phyloP scores from a whole-genome alignment of 92 coral and sea anemone genomes.

The Phenganax stokvisi region DNA sequence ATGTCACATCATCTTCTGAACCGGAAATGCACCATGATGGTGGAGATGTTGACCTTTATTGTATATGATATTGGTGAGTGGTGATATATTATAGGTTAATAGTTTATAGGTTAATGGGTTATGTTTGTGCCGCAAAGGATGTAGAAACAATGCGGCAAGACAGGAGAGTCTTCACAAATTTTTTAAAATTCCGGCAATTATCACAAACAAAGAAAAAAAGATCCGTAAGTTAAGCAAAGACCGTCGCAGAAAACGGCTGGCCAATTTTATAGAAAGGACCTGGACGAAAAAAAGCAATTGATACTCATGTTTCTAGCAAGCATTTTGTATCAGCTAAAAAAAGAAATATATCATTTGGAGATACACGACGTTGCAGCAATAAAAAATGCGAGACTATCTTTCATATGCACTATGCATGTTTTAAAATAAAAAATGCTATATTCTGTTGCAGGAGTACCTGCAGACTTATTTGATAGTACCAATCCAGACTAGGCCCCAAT shows the following conservation, averaged over 20 bases:
- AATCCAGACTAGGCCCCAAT: slow-evolving; percentile 28
- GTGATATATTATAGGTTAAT: neutral
- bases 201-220: slow-evolving; percentile 29
- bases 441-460: slow-evolving; percentile 1
- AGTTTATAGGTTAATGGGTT: slow-evolving; percentile 28
- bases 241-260: slow-evolving; percentile 47
- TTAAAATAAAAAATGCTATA: no score
- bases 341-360: neutral
- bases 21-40: slow-evolving; percentile 2
- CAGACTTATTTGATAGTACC: slow-evolving; percentile 15
- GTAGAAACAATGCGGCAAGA: slow-evolving; percentile 35
- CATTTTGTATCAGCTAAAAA: slow-evolving; percentile 41
- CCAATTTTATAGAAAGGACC: slow-evolving; percentile 48
- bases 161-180: slow-evolving; percentile 32
- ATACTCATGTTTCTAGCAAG: slow-evolving; percentile 50
- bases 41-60: neutral
- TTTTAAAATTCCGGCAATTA: slow-evolving; percentile 47
- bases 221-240: slow-evolving; percentile 40
- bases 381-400: no score
- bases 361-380: neutral
- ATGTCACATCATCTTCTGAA: slow-evolving; percentile 8
- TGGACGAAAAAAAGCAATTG: slow-evolving; percentile 40
- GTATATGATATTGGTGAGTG: neutral
- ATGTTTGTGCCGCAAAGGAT: slow-evolving; percentile 46
- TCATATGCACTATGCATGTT: no score